A percentile compares a stretch with the other conserved stretches of the same genome.
Evolutionary conservation across 2,113 vertebrate genomes (phyloP).

Genomic region (Salvelinus namaycush): DNA sequence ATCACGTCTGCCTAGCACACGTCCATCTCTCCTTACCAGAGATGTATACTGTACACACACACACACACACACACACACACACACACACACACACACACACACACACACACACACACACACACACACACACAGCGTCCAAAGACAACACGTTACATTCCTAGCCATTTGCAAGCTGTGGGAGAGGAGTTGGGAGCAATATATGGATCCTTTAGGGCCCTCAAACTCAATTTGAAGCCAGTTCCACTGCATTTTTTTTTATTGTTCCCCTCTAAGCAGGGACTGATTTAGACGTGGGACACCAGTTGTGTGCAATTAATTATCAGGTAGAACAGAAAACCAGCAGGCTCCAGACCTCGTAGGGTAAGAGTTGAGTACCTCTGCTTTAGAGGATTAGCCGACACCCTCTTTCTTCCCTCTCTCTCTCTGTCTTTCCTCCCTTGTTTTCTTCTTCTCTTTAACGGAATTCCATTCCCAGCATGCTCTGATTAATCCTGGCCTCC

Average conservation of each 20-base stretch:
- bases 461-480: conserved; percentile 70
- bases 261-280: too few species aligned
- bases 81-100: conserved; percentile 24
- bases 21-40: conserved; percentile 67
- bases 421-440: conserved; percentile 33
- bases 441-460: conserved; percentile 50
- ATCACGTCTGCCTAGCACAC: conserved; percentile 21
- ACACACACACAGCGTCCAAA: conserved; percentile 59
- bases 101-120: conserved; percentile 32
- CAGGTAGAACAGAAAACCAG: too few species aligned
- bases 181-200: conserved; percentile 71
- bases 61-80: conserved; percentile 8
- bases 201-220: conserved; percentile 68
- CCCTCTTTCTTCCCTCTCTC: conserved; percentile 37
- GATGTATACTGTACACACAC: conserved; percentile 9
- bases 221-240: too few species aligned
- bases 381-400: conserved; percentile 73
- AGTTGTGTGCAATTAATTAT: too few species aligned
- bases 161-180: conserved; percentile 66
- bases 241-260: too few species aligned
- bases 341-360: too few species aligned
- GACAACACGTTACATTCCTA: conserved; percentile 73
- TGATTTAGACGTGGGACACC: too few species aligned
- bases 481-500: conserved; percentile 63
- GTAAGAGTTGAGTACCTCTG: conserved; percentile 32